Percentiles rank a stretch among this genome's conserved stretches.
Conservation (phyloP, 2,113 vertebrate genomes). For the Synchiropus splendidus region DNA sequence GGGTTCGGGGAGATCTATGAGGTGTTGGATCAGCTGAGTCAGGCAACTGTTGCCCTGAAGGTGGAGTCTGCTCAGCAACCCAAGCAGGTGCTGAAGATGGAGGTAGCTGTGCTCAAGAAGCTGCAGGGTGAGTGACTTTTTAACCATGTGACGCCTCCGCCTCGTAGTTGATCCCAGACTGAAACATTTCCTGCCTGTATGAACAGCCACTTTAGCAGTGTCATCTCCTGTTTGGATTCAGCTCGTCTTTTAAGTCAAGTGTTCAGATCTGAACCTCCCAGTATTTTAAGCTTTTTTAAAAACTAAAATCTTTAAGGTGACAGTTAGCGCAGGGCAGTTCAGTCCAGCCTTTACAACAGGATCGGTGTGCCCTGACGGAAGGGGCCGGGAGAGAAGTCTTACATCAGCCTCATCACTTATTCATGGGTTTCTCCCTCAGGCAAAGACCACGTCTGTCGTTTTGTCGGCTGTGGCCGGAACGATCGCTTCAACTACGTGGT, state of each 20-base stretch:
- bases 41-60: slow-evolving; percentile 90
- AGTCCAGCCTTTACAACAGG: too few species aligned
- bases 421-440: slow-evolving; percentile 63
- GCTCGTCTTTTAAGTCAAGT: too few species aligned
- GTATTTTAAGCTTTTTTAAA: too few species aligned
- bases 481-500: slow-evolving; percentile 98
- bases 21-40: slow-evolving; percentile 89
- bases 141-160: too few species aligned
- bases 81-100: slow-evolving; percentile 98
- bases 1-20: slow-evolving; percentile 99
- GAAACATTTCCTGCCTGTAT: too few species aligned
- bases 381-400: too few species aligned
- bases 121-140: slow-evolving; percentile 78
- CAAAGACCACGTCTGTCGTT: slow-evolving; percentile 95
- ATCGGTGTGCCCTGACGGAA: too few species aligned
- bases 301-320: too few species aligned
- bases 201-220: too few species aligned
- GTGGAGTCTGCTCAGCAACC: slow-evolving; percentile 97
- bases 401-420: background rate
- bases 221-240: too few species aligned
- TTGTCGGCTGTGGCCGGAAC: slow-evolving; percentile 94
- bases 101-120: slow-evolving; percentile 96
- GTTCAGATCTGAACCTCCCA: too few species aligned
- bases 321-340: too few species aligned
- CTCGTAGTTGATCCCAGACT: background rate